Conservation (phyloP, 2,797 vertebrate genomes). For the Pangasius mekongensis region DNA sequence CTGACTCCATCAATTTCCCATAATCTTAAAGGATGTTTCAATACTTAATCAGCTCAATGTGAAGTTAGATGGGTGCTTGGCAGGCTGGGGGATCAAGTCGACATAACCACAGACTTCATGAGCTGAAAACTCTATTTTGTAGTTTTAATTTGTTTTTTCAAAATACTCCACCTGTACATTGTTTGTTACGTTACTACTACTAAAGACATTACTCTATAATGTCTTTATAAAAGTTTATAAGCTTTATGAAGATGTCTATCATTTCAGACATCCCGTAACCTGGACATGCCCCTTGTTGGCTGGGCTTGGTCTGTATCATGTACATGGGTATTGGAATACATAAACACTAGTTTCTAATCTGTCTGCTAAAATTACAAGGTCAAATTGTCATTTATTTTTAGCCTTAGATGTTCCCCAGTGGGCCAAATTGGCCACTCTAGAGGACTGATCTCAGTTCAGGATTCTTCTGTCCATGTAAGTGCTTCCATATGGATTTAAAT, state of each 20-base stretch:
- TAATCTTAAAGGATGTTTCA: not conserved
- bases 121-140: not conserved
- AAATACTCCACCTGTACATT: not conserved
- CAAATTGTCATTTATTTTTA: slow-evolving; percentile 21
- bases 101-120: not conserved
- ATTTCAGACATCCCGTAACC: not conserved
- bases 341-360: not conserved
- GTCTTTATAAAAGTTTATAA: not conserved
- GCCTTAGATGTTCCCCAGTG: not conserved
- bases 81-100: not conserved
- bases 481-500: slow-evolving; percentile 6
- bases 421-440: slow-evolving; percentile 14
- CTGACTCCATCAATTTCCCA: not conserved
- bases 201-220: not conserved
- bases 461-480: not conserved
- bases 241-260: not conserved
- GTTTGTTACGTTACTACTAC: not conserved
- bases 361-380: not conserved
- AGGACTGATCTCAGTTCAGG: not conserved
- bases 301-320: not conserved
- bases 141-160: not conserved
- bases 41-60: not conserved
- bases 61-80: not conserved
- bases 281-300: not conserved
- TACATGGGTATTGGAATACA: not conserved